Percentiles rank a stretch among this genome's conserved stretches.
phyloP scores from a whole-genome alignment of 2,888 invertebrate species.

The Platerodrilus igneus region DNA sequence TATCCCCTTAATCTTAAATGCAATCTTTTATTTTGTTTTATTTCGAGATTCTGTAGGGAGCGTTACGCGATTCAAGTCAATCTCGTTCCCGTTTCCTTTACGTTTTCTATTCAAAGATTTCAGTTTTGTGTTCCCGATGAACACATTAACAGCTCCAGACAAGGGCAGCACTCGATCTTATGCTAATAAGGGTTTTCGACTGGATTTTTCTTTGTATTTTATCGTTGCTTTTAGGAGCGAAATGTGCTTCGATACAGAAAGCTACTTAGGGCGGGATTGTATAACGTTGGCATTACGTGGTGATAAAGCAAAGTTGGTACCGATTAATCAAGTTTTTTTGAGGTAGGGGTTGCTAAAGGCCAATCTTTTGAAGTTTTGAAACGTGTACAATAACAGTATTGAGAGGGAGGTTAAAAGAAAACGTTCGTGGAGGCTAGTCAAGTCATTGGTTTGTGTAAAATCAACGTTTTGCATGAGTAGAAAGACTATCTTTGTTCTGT shows the following conservation, averaged over 20 bases:
- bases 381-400: too few species aligned
- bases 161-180: constrained; percentile 40
- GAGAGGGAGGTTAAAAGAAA: too few species aligned
- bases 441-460: too few species aligned
- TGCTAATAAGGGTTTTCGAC: constrained; percentile 39
- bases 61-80: constrained; percentile 36
- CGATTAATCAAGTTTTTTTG: too few species aligned
- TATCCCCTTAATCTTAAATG: constrained; percentile 41
- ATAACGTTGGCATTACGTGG: too few species aligned
- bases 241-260: constrained; percentile 23
- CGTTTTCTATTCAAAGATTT: constrained; percentile 29
- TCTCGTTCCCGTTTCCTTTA: constrained; percentile 33
- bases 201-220: constrained; percentile 31
- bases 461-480: too few species aligned
- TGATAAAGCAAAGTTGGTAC: too few species aligned
- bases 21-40: constrained; percentile 43
- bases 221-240: constrained; percentile 24
- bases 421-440: too few species aligned
- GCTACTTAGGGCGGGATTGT: constrained; percentile 19
- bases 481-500: too few species aligned
- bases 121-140: constrained; percentile 35
- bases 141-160: constrained; percentile 43
- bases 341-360: too few species aligned
- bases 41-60: constrained; percentile 30
- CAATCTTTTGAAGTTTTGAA: too few species aligned